These are phyloP conservation scores for Pontoporia blainvillei DNA, from an alignment of 2,113 vertebrate genomes.

Conservation along the genomic window DNA sequence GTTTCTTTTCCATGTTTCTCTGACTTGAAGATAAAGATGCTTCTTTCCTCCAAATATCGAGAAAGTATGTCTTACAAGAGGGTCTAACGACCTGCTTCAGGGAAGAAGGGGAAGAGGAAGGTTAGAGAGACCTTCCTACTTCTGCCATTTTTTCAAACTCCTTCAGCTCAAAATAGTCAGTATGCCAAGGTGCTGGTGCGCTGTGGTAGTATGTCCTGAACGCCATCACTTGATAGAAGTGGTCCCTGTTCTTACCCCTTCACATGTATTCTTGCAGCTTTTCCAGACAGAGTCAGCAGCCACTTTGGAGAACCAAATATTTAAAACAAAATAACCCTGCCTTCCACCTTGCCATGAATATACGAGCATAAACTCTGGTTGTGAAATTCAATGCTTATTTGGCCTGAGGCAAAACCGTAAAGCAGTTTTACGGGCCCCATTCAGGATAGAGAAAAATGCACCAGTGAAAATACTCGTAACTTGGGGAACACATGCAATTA, in stretches of 20 bases:
- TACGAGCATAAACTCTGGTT: not conserved
- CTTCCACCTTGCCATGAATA: conserved; percentile 36
- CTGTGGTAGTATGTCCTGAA: not conserved
- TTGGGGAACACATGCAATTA: conserved; percentile 23
- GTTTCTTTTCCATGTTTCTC: not conserved
- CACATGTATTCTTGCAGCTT: not conserved
- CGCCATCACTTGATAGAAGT: not conserved
- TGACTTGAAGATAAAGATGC: not conserved
- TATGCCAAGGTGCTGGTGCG: not conserved
- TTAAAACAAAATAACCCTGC: conserved; percentile 5
- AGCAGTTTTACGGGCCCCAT: conserved; percentile 34
- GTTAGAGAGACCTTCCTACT: not conserved
- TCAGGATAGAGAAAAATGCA: conserved; percentile 56
- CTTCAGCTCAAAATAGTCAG: not conserved
- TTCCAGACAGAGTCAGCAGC: not conserved
- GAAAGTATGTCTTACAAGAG: not conserved
- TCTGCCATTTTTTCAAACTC: not conserved
- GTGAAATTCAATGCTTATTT: conserved; percentile 52
- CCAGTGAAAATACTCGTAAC: conserved; percentile 38
- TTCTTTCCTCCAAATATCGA: not conserved
- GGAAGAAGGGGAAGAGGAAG: not conserved
- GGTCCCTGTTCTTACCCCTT: not conserved
- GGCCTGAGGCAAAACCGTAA: conserved; percentile 43
- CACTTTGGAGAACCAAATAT: conserved; percentile 9
- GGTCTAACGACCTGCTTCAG: not conserved